These are phyloP conservation scores for Hydropsyche betteni DNA, from an alignment of 2,888 invertebrate genomes.

Conservation along the genomic window DNA sequence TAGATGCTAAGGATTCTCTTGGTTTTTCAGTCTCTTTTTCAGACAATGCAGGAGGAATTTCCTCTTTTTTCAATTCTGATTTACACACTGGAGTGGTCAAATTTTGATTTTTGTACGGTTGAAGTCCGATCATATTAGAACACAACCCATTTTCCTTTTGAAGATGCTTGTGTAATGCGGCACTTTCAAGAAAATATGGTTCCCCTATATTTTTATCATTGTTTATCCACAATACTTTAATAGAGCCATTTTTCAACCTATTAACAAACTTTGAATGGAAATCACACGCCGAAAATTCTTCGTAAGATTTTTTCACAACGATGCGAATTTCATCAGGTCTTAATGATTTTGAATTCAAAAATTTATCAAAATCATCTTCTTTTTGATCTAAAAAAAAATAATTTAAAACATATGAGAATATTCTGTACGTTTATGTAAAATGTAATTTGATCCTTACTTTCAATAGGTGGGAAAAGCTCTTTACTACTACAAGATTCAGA, in stretches of 20 bases:
- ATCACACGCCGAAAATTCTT: too few relatives aligned
- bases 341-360: too few relatives aligned
- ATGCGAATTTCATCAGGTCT: too few relatives aligned
- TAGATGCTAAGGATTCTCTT: not conserved
- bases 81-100: not conserved
- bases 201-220: not conserved
- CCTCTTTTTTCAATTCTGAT: not conserved
- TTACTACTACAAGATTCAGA: too few relatives aligned
- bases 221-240: not conserved
- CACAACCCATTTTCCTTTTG: not conserved
- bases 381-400: too few relatives aligned
- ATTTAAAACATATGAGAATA: too few relatives aligned
- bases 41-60: not conserved
- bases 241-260: not conserved
- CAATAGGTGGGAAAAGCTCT: too few relatives aligned
- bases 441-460: too few relatives aligned
- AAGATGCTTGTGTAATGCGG: not conserved
- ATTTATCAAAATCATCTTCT: too few relatives aligned
- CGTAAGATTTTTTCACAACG: too few relatives aligned
- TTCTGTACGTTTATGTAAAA: too few relatives aligned
- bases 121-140: not conserved
- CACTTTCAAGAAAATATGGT: not conserved
- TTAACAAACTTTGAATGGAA: not conserved
- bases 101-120: not conserved
- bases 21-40: not conserved